Evolutionary conservation across 2,888 invertebrate genomes (phyloP), one percentile per base, ranked within the genome.

Genomic region (Stratiomys singularior): DNA sequence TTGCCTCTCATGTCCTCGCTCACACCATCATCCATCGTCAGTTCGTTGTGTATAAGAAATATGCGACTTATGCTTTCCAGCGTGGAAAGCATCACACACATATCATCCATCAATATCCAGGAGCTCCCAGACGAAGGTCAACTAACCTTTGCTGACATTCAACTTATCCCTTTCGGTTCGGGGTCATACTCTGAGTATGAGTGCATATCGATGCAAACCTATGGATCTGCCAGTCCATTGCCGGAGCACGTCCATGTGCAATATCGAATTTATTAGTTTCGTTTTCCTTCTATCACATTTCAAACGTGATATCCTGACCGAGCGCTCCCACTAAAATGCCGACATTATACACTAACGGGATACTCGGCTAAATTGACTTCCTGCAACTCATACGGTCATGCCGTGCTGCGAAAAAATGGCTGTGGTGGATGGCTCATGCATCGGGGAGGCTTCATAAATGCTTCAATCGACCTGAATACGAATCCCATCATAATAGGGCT

Each of bases 251-350:
- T 79, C 69, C 76, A 79, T 71, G 76, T 79, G 76, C 77, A 79
- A 76, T 74, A 79, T 79, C 77, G 69, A 79, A 77, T 77, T 79
- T 79, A 79, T 79, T 79, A 79, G 79, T 79, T 79, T 79, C 79
- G 77, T 79, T 79, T 79, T 64, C 76, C 72, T 76, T 79, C 79
- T 79, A 79, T 79, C 79, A 79, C 77, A 79, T 77, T 77, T 79
- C 77, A 79, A 76, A 79, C 79, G 79, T 79, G 79, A 79, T 79
- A 76, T 67, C 74, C 74, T 74, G 74, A 21, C 74, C 58, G 21
- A 58, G 58, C 44, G 28, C 72, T 72, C 30, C 5, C 30, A 21
- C 58, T 30, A 30, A 28, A 72, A 72, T 58, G 58, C 30, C 72
- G 30, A 44, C 30, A 72, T 72, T 52, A 72, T 74, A 30, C 69